These are phyloP conservation scores for Charadrius vociferus DNA, from an alignment of 2,113 vertebrate genomes.

Conservation along the genomic window DNA sequence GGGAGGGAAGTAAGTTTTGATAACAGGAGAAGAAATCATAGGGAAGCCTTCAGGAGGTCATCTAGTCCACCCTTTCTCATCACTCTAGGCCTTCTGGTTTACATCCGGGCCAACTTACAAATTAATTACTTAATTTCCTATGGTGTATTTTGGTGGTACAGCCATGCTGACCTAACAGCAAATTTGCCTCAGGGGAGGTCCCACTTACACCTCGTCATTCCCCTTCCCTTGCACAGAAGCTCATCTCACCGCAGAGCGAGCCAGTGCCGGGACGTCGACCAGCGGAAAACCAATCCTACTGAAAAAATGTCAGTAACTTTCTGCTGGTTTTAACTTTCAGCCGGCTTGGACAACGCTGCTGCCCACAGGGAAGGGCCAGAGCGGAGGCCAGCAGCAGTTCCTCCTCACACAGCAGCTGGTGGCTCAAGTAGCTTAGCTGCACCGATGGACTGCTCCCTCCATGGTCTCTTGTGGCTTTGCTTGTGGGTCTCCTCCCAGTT, in stretches of 20 bases:
- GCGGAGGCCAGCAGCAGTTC: not conserved
- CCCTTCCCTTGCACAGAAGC: not conserved
- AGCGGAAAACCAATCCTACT: not conserved
- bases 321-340: not conserved
- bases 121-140: not conserved
- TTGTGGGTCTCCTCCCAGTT: not conserved
- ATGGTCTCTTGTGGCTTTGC: not conserved
- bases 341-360: not conserved
- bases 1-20: not conserved
- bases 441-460: not conserved
- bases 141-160: not conserved
- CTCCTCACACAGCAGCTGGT: not conserved
- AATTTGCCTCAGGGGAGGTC: not conserved
- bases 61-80: not conserved
- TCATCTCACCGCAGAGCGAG: not conserved
- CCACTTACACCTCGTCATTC: not conserved
- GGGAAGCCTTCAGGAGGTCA: not conserved
- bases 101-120: not conserved
- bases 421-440: not conserved
- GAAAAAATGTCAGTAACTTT: not conserved
- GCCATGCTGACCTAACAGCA: not conserved
- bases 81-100: not conserved
- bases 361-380: not conserved
- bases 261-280: not conserved
- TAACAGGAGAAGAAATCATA: not conserved